Evolutionary conservation across 2,113 vertebrate species (phyloP).

Genomic region (Halcyon senegalensis): DNA sequence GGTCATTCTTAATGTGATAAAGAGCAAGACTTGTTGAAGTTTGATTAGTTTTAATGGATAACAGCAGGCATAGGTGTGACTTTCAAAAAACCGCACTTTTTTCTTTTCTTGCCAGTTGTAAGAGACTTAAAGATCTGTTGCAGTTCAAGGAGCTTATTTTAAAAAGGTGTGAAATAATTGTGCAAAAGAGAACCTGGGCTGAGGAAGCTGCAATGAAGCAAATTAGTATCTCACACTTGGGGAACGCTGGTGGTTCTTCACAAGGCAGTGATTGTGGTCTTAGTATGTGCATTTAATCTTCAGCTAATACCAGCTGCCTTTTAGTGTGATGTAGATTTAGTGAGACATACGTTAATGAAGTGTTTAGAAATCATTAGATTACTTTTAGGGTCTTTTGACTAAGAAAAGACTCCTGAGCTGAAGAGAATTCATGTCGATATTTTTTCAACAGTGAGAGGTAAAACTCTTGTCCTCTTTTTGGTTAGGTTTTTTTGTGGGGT

Average conservation of each 20-base stretch:
- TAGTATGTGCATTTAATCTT: not conserved
- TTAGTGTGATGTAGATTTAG: not conserved
- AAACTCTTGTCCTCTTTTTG: not conserved
- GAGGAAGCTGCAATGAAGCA: not conserved
- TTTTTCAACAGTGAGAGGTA: not conserved
- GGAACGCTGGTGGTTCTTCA: not conserved
- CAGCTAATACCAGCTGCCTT: not conserved
- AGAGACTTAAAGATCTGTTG: not conserved
- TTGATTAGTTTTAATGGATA: not conserved
- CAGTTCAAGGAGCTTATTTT: not conserved
- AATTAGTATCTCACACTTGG: not conserved
- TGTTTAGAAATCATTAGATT: not conserved
- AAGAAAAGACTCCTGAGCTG: not conserved
- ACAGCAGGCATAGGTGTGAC: slow-evolving; percentile 3
- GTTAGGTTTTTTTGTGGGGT: no score
- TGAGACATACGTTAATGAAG: not conserved
- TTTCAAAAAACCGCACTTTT: not conserved
- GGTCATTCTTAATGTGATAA: slow-evolving; percentile 16
- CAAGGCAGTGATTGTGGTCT: not conserved
- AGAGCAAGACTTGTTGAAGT: not conserved
- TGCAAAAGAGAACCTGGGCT: not conserved
- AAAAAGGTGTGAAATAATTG: not conserved
- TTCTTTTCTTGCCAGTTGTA: not conserved
- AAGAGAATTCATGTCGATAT: not conserved
- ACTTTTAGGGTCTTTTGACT: not conserved